Base-by-base conservation (phyloP, 1,140 invertebrate genomes). In the Macrosteles quadrilineatus region DNA sequence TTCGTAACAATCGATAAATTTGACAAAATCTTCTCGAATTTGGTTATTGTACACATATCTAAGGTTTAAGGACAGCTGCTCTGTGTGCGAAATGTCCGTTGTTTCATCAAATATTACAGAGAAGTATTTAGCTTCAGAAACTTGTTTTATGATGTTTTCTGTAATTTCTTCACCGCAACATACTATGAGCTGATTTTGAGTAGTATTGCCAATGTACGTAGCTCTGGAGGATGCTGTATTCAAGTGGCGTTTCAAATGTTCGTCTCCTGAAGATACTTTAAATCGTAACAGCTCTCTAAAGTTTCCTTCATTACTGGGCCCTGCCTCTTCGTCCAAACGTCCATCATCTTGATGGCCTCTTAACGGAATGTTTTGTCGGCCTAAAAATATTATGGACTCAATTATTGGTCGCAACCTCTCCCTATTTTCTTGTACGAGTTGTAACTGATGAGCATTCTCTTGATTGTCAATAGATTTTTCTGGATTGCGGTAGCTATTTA, bases 121-220 rank as follows among this genome's bases (percentile, higher is more conserved):
- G 62, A 70, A 77, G 64, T 62, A 73, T 30, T 57, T 72, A 17
- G 70, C 64, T 67, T 69, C 30, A 62, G 72, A 59, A 11, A 78
- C 69, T 68, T 64, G 69, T 40, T 53, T 30, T 12, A 75, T 36
- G 69, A 80, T 74, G n/a, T 31, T 53, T 40, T 67, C 36, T 67
- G 65, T 55, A n/a, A 78, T 75, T 72, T 75, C 69, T 63, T 74
- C 63, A 30, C 71, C 73, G 62, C 74, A 78, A 2, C 31, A 57
- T 2, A 74, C 66, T 45, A 78, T 79, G 3, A 79, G 27, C 31
- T 77, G 67, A 67, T 79, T 78, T 69, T 80, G 78, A 0, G 66
- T 73, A 11, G 72, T 75, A 70, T 75, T 76, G 67, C 76, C 78
- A 11, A 75, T 75, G 57, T 77, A 78, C 4, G 69, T 76, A 19